Percentiles rank a stretch among this genome's conserved stretches.
These are phyloP conservation scores for Porites divaricata DNA, from an alignment of 92 coral and sea anemone genomes.

Conservation along the genomic window DNA sequence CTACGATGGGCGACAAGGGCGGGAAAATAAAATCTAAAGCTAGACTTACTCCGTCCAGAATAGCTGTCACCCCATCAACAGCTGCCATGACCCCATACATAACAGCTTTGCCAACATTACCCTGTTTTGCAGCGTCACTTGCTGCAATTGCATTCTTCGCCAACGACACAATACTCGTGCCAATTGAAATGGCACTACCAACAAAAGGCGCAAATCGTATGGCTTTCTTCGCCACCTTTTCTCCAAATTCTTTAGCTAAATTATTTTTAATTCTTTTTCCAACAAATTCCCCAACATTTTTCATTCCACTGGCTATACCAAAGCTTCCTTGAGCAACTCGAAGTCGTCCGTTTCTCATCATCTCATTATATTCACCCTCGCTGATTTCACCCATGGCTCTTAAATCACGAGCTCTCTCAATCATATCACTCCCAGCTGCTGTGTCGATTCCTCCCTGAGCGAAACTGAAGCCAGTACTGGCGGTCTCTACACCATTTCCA, in stretches of 20 bases:
- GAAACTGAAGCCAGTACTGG: slow-evolving; percentile 3
- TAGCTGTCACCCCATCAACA: slow-evolving; percentile 29
- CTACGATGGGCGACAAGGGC: slow-evolving; percentile 25
- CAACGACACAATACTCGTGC: slow-evolving; percentile 25
- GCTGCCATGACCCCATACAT: slow-evolving; percentile 36
- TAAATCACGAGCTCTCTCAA: slow-evolving; percentile 20
- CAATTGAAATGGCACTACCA: slow-evolving; percentile 42
- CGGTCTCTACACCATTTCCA: slow-evolving; percentile 32
- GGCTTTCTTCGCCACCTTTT: not conserved
- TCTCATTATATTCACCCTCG: slow-evolving; percentile 12
- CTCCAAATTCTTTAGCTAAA: not conserved
- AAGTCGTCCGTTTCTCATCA: slow-evolving; percentile 40
- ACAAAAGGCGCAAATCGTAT: slow-evolving; percentile 25
- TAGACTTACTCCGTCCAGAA: slow-evolving; percentile 34
- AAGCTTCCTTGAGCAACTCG: slow-evolving; percentile 47
- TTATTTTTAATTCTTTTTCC: slow-evolving; percentile 24
- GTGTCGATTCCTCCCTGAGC: slow-evolving; percentile 36
- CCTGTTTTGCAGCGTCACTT: slow-evolving; percentile 27
- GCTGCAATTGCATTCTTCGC: slow-evolving; percentile 43
- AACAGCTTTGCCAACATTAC: slow-evolving; percentile 19
- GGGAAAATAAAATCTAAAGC: slow-evolving; percentile 31
- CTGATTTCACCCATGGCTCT: not conserved
- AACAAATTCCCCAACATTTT: slow-evolving; percentile 19
- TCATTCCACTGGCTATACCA: slow-evolving; percentile 33
- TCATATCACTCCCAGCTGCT: slow-evolving; percentile 37